Evolutionary conservation across 2,113 vertebrate species (phyloP), one percentile per base, ranked within the genome.

Genomic region (Salvelinus fontinalis): DNA sequence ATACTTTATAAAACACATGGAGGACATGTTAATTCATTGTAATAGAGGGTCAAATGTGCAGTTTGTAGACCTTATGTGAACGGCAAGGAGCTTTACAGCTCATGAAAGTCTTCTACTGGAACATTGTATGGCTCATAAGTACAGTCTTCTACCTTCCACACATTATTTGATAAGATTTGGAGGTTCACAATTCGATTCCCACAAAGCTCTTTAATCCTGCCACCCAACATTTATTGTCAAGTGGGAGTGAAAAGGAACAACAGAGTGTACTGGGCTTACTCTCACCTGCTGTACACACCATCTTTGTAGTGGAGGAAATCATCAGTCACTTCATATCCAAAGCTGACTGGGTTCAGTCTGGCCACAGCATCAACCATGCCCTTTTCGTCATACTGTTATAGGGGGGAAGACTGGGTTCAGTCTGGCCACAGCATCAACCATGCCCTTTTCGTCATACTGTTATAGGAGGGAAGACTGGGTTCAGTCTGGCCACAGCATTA

Each of bases 301-400:
- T 85, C 89, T 26, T 34, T 85, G 83, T 97, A 97, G 80, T 82
- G 79, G 90, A 95, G 88, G 78, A 97, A 97, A 65, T 95, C 86
- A 0, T 16, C 0, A 0, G 90, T 94, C 83, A 96, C 96, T 44
- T 97, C 88, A 3, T 95, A 97, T 0, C 93, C 94, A 29, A 97
- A 94, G 89, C 96, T 96, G 84, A 97, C 93, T 0, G 96, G 96
- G 81, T 97, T 96, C 86, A 95, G 79, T n/a, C 83, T 81, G 65
- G 94, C 95, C 84, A 97, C 95, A 0, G 95, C 95, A 44, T 97
- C 95, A 24, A 95, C 90, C 93, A 97, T 96, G 0, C 90, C 89
- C 0, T 82, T 86, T 80, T 97, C 96, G 0, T 97, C 94, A 0
- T 95, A 93, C 96, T 97, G 73, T 49, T 22, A 44, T 74, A 9